Conservation (phyloP, 2,797 vertebrate species). For the Cirrhinus mrigala region DNA sequence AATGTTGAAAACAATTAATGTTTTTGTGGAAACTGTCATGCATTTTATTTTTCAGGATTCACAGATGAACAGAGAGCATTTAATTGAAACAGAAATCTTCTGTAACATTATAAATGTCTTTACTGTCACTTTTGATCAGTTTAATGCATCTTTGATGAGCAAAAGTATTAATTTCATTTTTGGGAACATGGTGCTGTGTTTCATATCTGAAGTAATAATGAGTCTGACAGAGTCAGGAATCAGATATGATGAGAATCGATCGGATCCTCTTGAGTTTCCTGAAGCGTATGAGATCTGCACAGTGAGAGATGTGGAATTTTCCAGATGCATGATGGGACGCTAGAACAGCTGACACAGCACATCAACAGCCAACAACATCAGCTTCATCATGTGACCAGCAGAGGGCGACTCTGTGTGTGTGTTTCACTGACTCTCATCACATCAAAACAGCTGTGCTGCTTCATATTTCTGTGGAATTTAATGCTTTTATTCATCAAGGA, state of each 20-base stretch:
- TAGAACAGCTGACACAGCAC: conserved; percentile 3
- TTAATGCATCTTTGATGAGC: not conserved
- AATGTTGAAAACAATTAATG: no score
- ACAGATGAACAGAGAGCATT: no score
- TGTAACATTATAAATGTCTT: not conserved
- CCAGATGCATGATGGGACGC: conserved; percentile 19
- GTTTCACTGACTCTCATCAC: not conserved
- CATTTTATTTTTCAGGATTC: no score
- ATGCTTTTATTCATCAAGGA: not conserved
- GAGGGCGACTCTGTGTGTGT: conserved; percentile 26
- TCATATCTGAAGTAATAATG: not conserved
- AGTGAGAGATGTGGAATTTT: conserved; percentile 28
- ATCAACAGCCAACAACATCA: not conserved
- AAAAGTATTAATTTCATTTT: not conserved
- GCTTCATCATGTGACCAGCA: conserved; percentile 33
- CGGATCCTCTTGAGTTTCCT: not conserved
- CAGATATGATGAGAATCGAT: not conserved
- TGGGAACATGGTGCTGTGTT: not conserved
- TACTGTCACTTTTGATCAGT: not conserved
- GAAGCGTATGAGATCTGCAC: conserved; percentile 7
- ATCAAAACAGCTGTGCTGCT: not conserved
- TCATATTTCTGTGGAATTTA: not conserved
- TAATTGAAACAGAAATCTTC: not conserved
- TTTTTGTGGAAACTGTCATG: no score
- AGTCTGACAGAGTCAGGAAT: not conserved